Evolutionary conservation across 64 coral and sea anemone genomes (phyloP).

Genomic region (Pocillopora verrucosa): DNA sequence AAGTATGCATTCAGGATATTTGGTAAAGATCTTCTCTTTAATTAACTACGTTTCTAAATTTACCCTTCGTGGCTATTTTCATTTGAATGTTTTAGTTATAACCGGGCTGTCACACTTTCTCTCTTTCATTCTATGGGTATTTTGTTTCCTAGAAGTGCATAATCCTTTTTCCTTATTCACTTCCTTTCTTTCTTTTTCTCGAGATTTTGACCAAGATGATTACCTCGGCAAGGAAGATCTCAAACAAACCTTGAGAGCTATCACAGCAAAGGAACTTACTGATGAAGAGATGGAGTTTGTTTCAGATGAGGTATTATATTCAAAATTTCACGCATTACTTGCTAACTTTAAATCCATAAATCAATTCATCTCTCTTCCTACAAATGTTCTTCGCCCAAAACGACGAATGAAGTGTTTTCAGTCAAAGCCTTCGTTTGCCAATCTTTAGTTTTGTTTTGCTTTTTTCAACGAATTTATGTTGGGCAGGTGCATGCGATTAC

Average conservation of each 20-base stretch:
- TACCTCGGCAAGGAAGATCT: slow-evolving; percentile 66
- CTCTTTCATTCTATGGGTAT: too few relatives aligned
- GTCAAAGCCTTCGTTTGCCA: too few relatives aligned
- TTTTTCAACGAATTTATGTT: too few relatives aligned
- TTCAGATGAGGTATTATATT: slow-evolving; percentile 36
- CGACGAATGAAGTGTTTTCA: too few relatives aligned
- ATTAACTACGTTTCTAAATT: not conserved
- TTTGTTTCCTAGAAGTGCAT: too few relatives aligned
- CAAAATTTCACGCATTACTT: too few relatives aligned
- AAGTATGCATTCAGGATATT: slow-evolving; percentile 86
- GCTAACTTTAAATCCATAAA: too few relatives aligned
- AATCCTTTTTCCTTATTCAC: not conserved
- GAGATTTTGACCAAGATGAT: slow-evolving; percentile 78
- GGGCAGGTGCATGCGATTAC: too few relatives aligned
- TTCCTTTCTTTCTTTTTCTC: not conserved
- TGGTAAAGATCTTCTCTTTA: slow-evolving; percentile 33
- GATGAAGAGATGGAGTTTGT: slow-evolving; percentile 73
- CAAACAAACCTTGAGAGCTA: slow-evolving; percentile 43
- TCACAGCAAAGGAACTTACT: slow-evolving; percentile 60
- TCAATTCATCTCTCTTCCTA: not conserved
- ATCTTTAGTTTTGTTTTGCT: too few relatives aligned
- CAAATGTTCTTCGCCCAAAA: not conserved
- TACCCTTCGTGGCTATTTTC: too few relatives aligned
- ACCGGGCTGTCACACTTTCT: too few relatives aligned
- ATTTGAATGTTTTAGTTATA: too few relatives aligned